These are phyloP conservation scores for Eriosoma lanigerum DNA, from an alignment of 1,140 invertebrate species.

Conservation along the genomic window DNA sequence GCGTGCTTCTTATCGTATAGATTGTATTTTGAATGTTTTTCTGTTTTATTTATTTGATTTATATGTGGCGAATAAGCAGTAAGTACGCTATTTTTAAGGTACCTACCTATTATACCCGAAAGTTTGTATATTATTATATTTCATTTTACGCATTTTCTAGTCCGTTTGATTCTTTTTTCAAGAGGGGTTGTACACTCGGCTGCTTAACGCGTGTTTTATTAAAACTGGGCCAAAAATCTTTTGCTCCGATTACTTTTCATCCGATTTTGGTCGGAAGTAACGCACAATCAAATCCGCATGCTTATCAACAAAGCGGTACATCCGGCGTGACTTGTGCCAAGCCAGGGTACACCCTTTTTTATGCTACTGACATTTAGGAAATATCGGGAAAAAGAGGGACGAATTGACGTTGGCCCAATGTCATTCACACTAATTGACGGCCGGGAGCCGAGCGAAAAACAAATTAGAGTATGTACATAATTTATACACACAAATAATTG, in stretches of 20 bases:
- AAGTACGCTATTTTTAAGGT: neutral
- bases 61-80: neutral
- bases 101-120: conserved; percentile 4
- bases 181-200: conserved; percentile 36
- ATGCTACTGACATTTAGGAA: conserved; percentile 5
- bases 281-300: conserved; percentile 44
- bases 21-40: neutral
- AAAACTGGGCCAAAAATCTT: conserved; percentile 49
- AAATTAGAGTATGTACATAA: conserved; percentile 50
- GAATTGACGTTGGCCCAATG: conserved; percentile 38
- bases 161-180: conserved; percentile 42
- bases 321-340: conserved; percentile 47
- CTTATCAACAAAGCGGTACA: conserved; percentile 46
- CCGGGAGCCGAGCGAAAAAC: conserved; percentile 45
- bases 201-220: conserved; percentile 44
- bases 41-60: neutral
- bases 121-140: conserved; percentile 34
- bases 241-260: conserved; percentile 45
- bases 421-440: conserved; percentile 47
- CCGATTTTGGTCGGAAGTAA: conserved; percentile 44
- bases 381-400: conserved; percentile 38
- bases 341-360: conserved; percentile 38
- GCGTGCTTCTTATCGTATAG: too few species aligned
- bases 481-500: conserved; percentile 42
- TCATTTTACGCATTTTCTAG: conserved; percentile 37